phyloP scores from a whole-genome alignment of 2,113 vertebrate genomes.

The Chionomys nivalis region DNA sequence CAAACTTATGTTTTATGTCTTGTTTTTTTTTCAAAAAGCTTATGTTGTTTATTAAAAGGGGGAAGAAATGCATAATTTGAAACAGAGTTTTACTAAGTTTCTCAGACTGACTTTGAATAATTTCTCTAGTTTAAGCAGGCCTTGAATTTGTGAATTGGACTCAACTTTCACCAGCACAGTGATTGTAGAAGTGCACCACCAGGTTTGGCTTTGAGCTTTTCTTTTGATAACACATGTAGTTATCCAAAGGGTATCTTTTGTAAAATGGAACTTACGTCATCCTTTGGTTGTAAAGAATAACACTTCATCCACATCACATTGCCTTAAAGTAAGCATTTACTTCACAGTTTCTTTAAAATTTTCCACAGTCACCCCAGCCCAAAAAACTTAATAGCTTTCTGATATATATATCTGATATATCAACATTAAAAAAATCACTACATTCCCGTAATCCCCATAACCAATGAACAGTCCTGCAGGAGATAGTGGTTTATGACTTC shows the following conservation, averaged over 20 bases:
- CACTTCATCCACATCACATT: background rate
- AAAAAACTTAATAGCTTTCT: background rate
- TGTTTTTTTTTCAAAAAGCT: background rate
- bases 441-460: background rate
- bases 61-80: background rate
- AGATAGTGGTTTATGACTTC: constrained; percentile 61
- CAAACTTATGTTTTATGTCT: background rate
- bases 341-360: background rate
- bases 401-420: too few relatives aligned
- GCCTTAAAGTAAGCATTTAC: background rate
- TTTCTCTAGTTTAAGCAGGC: background rate
- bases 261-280: background rate
- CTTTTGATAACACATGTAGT: background rate
- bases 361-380: background rate
- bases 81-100: background rate
- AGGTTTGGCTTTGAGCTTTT: background rate
- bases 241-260: background rate
- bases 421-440: background rate
- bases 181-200: background rate
- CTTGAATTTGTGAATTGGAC: background rate
- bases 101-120: background rate
- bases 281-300: background rate
- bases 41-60: background rate
- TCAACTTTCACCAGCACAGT: background rate
- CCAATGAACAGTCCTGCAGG: background rate